Evolutionary conservation across 1,140 invertebrate species (phyloP).

Genomic region (Apis laboriosa): DNA sequence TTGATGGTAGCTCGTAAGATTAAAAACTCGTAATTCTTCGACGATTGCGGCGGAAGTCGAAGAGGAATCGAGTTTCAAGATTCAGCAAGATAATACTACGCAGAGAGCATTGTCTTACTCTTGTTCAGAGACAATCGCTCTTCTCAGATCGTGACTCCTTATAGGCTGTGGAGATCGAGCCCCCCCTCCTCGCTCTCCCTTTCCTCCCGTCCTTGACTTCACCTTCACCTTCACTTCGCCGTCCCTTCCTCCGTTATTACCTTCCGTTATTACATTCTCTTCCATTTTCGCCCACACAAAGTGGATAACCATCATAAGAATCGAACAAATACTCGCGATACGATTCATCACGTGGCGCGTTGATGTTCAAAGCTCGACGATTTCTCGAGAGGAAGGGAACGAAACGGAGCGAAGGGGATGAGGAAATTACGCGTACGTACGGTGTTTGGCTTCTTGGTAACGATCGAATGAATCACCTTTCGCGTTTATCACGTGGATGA

Average conservation of each 20-base stretch:
- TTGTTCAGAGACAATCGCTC: constrained; percentile 67
- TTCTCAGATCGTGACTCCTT: constrained; percentile 65
- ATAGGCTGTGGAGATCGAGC: neutral
- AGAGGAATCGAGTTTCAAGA: too few species aligned
- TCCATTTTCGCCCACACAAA: neutral
- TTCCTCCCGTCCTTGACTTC: constrained; percentile 18
- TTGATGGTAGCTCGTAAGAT: too few species aligned
- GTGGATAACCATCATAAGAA: too few species aligned
- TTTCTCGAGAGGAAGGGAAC: neutral
- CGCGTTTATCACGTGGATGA: constrained; percentile 64
- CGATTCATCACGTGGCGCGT: constrained; percentile 1
- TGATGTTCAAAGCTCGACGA: too few species aligned
- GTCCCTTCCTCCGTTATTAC: too few species aligned
- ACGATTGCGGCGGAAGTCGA: too few species aligned
- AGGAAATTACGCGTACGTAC: constrained; percentile 37
- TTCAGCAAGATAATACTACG: too few species aligned
- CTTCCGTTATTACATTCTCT: neutral
- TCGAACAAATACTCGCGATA: too few species aligned
- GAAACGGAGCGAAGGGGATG: constrained; percentile 12
- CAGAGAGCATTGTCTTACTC: constrained; percentile 45
- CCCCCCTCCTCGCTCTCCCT: neutral
- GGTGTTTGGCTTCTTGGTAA: constrained; percentile 50
- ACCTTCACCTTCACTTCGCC: constrained; percentile 18
- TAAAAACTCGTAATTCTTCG: too few species aligned
- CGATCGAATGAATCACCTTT: constrained; percentile 69